These are phyloP conservation scores for Thelaira solivaga DNA, from an alignment of 2,888 invertebrate genomes.

Conservation along the genomic window DNA sequence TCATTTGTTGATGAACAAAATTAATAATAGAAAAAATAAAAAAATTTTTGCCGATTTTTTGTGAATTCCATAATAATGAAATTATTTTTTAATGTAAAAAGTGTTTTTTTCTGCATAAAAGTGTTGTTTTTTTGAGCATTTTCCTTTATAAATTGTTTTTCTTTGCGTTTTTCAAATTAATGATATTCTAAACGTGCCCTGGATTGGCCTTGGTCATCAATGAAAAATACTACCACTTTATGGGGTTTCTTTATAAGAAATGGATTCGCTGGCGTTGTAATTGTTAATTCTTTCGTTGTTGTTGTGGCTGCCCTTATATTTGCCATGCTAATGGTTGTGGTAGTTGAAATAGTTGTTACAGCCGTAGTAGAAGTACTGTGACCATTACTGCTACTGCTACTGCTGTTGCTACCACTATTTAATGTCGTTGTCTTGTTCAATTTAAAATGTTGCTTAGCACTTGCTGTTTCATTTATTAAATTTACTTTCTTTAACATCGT, in stretches of 20 bases:
- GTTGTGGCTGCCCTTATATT: constrained; percentile 31
- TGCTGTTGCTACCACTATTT: constrained; percentile 3
- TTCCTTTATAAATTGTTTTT: not conserved
- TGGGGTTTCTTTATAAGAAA: constrained; percentile 66
- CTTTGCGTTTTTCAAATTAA: constrained; percentile 8
- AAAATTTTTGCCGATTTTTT: not conserved
- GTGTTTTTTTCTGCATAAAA: not conserved
- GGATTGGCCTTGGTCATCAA: constrained; percentile 70
- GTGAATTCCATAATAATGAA: not conserved
- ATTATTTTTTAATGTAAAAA: not conserved
- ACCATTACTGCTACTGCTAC: constrained; percentile 58
- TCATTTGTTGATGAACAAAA: too few species aligned
- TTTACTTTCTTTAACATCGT: constrained; percentile 19
- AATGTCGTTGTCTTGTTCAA: constrained; percentile 44
- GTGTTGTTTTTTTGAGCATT: constrained; percentile 14
- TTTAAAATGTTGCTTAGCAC: constrained; percentile 14
- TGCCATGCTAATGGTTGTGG: constrained; percentile 21
- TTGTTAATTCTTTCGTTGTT: constrained; percentile 41
- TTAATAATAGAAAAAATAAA: too few species aligned
- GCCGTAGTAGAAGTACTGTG: constrained; percentile 36
- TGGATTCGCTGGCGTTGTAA: constrained; percentile 42
- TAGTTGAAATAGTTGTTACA: constrained; percentile 3
- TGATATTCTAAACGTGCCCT: constrained; percentile 65
- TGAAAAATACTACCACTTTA: constrained; percentile 73
- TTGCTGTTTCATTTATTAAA: constrained; percentile 35